These are phyloP conservation scores for Tetranychus urticae DNA, from an alignment of 1,140 invertebrate species.

Conservation along the genomic window DNA sequence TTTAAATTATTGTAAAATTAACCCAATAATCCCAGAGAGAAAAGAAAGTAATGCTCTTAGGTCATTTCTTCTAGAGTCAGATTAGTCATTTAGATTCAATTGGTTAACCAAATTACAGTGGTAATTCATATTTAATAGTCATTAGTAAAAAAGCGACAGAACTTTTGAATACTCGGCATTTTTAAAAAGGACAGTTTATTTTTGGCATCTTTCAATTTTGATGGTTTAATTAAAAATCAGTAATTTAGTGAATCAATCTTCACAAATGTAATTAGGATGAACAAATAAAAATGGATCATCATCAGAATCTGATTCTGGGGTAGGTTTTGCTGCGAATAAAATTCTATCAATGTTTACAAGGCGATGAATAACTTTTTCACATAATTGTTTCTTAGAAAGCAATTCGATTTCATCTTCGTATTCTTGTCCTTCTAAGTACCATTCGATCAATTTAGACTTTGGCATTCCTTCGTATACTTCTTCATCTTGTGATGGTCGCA, in stretches of 20 bases:
- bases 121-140: too few species aligned
- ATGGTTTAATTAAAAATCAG: too few species aligned
- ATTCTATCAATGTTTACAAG: conserved; percentile 39
- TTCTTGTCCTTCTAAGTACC: conserved; percentile 59
- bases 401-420: conserved; percentile 78
- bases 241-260: not conserved
- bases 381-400: conserved; percentile 57
- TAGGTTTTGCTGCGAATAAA: conserved; percentile 48
- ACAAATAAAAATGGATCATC: conserved; percentile 66
- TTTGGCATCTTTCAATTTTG: too few species aligned
- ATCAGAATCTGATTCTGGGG: conserved; percentile 36
- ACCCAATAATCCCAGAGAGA: too few species aligned
- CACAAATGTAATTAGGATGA: conserved; percentile 73
- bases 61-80: too few species aligned
- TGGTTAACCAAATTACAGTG: too few species aligned
- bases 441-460: conserved; percentile 62
- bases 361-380: conserved; percentile 87
- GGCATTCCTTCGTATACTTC: conserved; percentile 35
- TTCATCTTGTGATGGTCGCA: conserved; percentile 27
- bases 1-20: too few species aligned
- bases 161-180: too few species aligned
- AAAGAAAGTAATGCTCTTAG: too few species aligned
- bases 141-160: too few species aligned
- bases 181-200: too few species aligned
- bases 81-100: too few species aligned